phyloP scores from a whole-genome alignment of 2,888 invertebrate genomes.

The Eudemis profundana region DNA sequence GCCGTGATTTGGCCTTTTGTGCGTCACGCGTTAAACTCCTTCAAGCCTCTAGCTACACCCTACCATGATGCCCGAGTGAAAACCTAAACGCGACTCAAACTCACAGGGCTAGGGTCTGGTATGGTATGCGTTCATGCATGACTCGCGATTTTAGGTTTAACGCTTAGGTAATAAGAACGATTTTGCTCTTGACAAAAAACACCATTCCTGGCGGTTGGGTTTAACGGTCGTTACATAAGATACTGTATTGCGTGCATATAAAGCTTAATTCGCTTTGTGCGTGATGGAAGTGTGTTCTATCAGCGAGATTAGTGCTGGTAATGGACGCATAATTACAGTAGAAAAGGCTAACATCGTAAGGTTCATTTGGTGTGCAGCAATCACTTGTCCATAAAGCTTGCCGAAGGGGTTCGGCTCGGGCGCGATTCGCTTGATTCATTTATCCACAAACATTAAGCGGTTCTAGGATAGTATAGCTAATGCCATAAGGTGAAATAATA shows the following conservation, averaged over 20 bases:
- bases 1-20: constrained; percentile 85
- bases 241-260: constrained; percentile 53
- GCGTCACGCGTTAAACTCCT: constrained; percentile 83
- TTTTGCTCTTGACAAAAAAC: constrained; percentile 63
- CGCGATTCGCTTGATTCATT: constrained; percentile 67
- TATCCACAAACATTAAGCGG: constrained; percentile 63
- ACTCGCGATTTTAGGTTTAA: constrained; percentile 70
- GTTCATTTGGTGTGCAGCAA: constrained; percentile 79
- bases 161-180: constrained; percentile 71
- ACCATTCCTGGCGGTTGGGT: constrained; percentile 35
- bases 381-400: constrained; percentile 63
- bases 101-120: constrained; percentile 46
- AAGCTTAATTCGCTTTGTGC: constrained; percentile 54
- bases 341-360: constrained; percentile 83
- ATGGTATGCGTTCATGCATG: constrained; percentile 48
- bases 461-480: background rate
- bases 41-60: constrained; percentile 73
- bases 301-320: constrained; percentile 78
- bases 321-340: constrained; percentile 82
- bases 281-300: constrained; percentile 49
- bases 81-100: constrained; percentile 60
- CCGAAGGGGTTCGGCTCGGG: constrained; percentile 71
- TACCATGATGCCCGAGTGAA: constrained; percentile 50
- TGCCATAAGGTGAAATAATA: background rate
- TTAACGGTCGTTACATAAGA: constrained; percentile 22